Conservation (phyloP, 2,888 invertebrate species). For the Pharmacophagus antenor region DNA sequence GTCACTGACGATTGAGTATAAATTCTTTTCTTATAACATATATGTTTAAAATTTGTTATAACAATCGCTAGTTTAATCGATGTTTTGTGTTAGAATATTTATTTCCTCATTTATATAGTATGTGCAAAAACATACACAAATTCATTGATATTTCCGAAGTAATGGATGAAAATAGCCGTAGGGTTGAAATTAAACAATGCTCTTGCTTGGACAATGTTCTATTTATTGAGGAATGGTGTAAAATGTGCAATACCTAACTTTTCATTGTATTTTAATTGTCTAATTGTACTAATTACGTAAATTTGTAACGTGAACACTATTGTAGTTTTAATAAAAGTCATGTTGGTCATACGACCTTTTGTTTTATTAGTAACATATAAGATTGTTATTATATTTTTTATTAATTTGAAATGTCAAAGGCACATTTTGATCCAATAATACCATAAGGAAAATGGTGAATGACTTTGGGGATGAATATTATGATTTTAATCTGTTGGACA, state of each 20-base stretch:
- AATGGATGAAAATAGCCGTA: background rate
- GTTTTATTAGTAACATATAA: constrained; percentile 3
- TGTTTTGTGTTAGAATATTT: background rate
- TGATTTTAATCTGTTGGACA: no score
- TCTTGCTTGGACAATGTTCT: constrained; percentile 44
- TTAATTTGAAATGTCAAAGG: background rate
- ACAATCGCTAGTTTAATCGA: background rate
- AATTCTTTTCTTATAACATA: no score
- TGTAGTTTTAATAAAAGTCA: constrained; percentile 26
- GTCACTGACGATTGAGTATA: background rate
- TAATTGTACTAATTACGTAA: constrained; percentile 17
- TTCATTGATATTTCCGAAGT: background rate
- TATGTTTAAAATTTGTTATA: constrained; percentile 1
- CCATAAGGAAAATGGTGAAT: background rate
- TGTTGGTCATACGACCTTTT: constrained; percentile 12
- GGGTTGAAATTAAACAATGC: constrained; percentile 37
- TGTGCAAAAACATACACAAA: background rate
- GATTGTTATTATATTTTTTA: background rate
- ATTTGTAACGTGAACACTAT: constrained; percentile 27
- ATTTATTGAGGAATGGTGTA: constrained; percentile 69
- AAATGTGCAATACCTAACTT: constrained; percentile 39
- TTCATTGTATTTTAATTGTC: constrained; percentile 10
- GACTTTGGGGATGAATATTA: background rate
- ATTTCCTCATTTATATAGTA: background rate
- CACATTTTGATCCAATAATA: constrained; percentile 1